These are phyloP conservation scores for Andinoacara biseriatus DNA, from an alignment of 2,113 vertebrate genomes.

Conservation along the genomic window DNA sequence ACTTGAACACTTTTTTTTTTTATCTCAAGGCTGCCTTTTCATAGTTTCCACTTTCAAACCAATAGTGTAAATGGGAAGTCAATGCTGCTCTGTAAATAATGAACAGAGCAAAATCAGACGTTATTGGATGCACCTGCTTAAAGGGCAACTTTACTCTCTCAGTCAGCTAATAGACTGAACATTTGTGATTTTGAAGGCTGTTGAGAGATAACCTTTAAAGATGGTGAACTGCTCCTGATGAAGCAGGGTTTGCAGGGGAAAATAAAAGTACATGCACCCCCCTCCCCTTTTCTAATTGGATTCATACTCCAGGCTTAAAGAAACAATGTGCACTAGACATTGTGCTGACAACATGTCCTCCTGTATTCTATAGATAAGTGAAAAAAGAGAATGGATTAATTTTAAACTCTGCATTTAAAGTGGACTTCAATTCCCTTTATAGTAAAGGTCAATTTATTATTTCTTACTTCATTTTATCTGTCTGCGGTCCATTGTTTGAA, in stretches of 20 bases:
- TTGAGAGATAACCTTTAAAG: constrained; percentile 74
- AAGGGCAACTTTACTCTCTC: constrained; percentile 68
- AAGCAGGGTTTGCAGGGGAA: constrained; percentile 23
- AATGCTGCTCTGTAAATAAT: constrained; percentile 52
- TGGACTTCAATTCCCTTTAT: constrained; percentile 1
- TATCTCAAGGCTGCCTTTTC: constrained; percentile 43
- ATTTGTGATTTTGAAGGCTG: constrained; percentile 60
- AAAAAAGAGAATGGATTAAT: constrained; percentile 2
- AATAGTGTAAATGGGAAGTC: constrained; percentile 36
- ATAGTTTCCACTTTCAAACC: constrained; percentile 40
- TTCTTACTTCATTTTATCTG: constrained; percentile 16
- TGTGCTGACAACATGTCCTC: constrained; percentile 1
- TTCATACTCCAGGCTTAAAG: constrained; percentile 26
- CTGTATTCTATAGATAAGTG: constrained; percentile 51
- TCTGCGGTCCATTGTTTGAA: constrained; percentile 6
- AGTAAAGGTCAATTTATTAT: constrained; percentile 51
- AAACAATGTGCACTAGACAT: constrained; percentile 40
- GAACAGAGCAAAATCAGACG: constrained; percentile 50
- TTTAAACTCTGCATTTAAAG: constrained; percentile 35
- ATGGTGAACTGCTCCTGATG: constrained; percentile 35
- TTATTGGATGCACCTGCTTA: constrained; percentile 65
- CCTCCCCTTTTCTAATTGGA: constrained; percentile 45
- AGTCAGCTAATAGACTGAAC: constrained; percentile 59
- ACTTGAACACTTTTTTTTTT: constrained; percentile 29
- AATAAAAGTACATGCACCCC: constrained; percentile 27